Conservation (phyloP, 1,140 invertebrate genomes). For the Lepidurus apus region DNA sequence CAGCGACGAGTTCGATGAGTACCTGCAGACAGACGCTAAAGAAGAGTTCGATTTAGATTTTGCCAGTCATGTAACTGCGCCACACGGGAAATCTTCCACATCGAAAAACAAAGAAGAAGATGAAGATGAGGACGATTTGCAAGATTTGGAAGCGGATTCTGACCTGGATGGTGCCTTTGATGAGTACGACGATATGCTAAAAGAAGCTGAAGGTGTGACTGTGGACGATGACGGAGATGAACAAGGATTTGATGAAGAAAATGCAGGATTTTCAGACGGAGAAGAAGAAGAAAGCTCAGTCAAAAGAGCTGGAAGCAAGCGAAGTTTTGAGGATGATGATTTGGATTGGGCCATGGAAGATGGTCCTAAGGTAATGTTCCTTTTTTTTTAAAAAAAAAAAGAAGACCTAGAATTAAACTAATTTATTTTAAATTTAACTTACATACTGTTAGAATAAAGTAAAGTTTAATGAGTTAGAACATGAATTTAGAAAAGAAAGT, state of each 20-base stretch:
- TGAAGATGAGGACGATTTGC: slow-evolving; percentile 42
- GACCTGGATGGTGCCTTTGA: slow-evolving; percentile 43
- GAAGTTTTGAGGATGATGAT: not conserved
- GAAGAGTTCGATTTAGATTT: slow-evolving; percentile 33
- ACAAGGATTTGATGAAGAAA: slow-evolving; percentile 35
- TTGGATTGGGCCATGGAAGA: slow-evolving; percentile 30
- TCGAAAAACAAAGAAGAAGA: slow-evolving; percentile 64
- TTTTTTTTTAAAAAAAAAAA: slow-evolving; percentile 25
- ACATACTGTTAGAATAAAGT: too few species aligned
- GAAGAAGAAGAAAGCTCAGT: slow-evolving; percentile 26
- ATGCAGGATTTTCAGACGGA: slow-evolving; percentile 35
- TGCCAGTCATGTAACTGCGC: slow-evolving; percentile 52
- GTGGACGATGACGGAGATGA: slow-evolving; percentile 36
- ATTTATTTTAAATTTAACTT: too few species aligned
- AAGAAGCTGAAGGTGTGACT: slow-evolving; percentile 38
- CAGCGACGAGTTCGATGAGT: slow-evolving; percentile 74
- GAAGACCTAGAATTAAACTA: not conserved
- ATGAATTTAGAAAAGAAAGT: too few species aligned
- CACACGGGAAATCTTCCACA: slow-evolving; percentile 73
- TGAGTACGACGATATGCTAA: slow-evolving; percentile 57
- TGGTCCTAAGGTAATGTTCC: slow-evolving; percentile 32
- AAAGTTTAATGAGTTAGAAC: too few species aligned
- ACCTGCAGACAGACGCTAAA: slow-evolving; percentile 42
- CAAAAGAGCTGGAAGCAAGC: not conserved
- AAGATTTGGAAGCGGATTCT: slow-evolving; percentile 42